Evolutionary conservation across 2,113 vertebrate genomes (phyloP), one percentile per base, ranked within the genome.

Genomic region (Vidua macroura): DNA sequence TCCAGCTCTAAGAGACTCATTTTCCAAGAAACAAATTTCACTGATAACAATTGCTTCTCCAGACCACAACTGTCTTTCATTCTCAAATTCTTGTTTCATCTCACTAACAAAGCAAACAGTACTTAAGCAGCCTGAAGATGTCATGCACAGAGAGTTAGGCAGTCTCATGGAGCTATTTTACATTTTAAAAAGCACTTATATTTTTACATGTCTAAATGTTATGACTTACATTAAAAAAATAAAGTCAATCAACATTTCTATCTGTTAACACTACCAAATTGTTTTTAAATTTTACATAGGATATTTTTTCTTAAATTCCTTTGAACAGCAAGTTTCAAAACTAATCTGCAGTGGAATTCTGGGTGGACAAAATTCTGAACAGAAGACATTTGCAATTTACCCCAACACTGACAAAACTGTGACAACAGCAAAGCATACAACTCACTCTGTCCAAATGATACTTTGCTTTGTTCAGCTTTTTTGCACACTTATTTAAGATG

Each of bases 121-220:
- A 80, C 58, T 70, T 86, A 58, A 59, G 64, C 63, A 96, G 59
- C 56, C 56, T 78, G 22, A n/a, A 79, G 84, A 93, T 52, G 55
- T 56, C 53, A 62, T 20, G 58, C 58, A 76, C 25, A 59, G 67
- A 73, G 24, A 86, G 73, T n/a, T 55, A 92, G 76, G 87, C 44
- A 92, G 62, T 89, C 78, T 82, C 60, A 55, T 30, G 17, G 74
- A 82, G 44, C 66, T 92, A 72, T 90, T 95, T 94, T 83, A 60
- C 77, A 70, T 74, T 80, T 95, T 91, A 48, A 91, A 81, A 94
- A 60, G 53, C 73, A 82, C 44, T 79, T 92, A 35, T 28, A 52
- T 55, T 96, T 68, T 55, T 56, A 75, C 43, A 78, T 3, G 13
- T 92, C 69, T 84, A 95, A 96, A 95, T 82, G 58, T 92, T 92